Base-by-base conservation (phyloP, 2,888 invertebrate species). In the Rhagonycha lutea region DNA sequence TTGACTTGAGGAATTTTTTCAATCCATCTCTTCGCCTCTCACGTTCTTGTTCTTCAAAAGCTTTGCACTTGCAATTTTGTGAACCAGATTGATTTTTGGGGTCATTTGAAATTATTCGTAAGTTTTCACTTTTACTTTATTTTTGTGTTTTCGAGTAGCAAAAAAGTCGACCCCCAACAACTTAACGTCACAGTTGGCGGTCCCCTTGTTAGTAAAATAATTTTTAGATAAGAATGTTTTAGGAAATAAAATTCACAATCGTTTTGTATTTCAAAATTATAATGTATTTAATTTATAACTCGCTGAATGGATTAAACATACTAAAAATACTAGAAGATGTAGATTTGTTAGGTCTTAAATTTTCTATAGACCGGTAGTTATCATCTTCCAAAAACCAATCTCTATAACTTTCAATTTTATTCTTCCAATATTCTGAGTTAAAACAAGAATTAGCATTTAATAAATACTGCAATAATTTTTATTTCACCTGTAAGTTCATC, bases 331-430 rank as follows among this genome's bases (percentile, higher is more conserved):
- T 14, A 24, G 29, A 7, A 9, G 8, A 32, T 32, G 28, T 32
- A 5, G 10, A 3, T 10, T 7, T 14, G 4, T 68, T 14, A 1
- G 68, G 10, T 9, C 32, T 26, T 24, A 68, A 29, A 14, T 28
- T 9, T 14, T 29, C 28, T 10, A 8, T 11, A 9, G 68, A 12
- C 9, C 68, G 8, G 14, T 68, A 68, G 0, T 32, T 23, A 4
- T 14, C 68, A 18, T 68, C 68, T 32, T 68, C 68, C 3, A 28
- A 12, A 68, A 29, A 68, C 68, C 68, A 68, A 18, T 68, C 68
- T 28, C 18, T 29, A 32, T 68, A 68, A 68, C n/a, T 14, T 24
- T 68, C 68, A 24, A 68, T 24, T 68, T 68, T 68, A 12, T 32
- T 68, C 68, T 68, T 68, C 68, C 68, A 68, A 14, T 12, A 18